A percentile compares a stretch with the other conserved stretches of the same genome.
Evolutionary conservation across 2,113 vertebrate species (phyloP).

Genomic region (Phodopus roborovskii): DNA sequence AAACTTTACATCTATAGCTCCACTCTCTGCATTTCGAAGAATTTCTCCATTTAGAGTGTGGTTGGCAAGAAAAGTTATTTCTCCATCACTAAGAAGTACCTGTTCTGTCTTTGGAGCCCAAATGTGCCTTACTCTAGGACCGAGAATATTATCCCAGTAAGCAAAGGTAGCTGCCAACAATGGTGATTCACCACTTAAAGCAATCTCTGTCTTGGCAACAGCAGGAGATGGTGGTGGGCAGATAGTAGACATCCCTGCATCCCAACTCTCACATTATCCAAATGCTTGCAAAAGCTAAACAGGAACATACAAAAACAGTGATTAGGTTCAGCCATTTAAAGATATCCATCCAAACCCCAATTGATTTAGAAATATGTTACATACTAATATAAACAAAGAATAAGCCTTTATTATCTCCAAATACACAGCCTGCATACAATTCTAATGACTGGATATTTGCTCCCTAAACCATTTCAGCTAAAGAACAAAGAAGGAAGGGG

Average conservation of each 20-base stretch:
- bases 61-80: conserved; percentile 98
- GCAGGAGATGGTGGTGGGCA: conserved; percentile 97
- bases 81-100: conserved; percentile 93
- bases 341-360: not conserved
- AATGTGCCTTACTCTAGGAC: conserved; percentile 96
- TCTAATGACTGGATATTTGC: conserved; percentile 34
- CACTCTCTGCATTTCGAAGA: conserved; percentile 96
- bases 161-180: conserved; percentile 97
- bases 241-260: conserved; percentile 91
- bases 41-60: conserved; percentile 99
- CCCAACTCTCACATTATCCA: conserved; percentile 19
- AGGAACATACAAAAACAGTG: conserved; percentile 24
- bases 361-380: not conserved
- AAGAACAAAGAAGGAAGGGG: not conserved
- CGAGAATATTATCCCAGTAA: conserved; percentile 99
- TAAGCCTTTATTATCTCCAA: not conserved
- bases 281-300: conserved; percentile 73
- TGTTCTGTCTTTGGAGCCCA: conserved; percentile 95
- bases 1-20: conserved; percentile 98
- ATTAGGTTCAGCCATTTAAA: conserved; percentile 45
- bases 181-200: conserved; percentile 94
- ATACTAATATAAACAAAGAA: not conserved
- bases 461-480: not conserved
- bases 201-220: conserved; percentile 96
- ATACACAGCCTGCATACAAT: not conserved